Evolutionary conservation across 2,113 vertebrate genomes (phyloP).

Genomic region (Potamarius usumacintae): DNA sequence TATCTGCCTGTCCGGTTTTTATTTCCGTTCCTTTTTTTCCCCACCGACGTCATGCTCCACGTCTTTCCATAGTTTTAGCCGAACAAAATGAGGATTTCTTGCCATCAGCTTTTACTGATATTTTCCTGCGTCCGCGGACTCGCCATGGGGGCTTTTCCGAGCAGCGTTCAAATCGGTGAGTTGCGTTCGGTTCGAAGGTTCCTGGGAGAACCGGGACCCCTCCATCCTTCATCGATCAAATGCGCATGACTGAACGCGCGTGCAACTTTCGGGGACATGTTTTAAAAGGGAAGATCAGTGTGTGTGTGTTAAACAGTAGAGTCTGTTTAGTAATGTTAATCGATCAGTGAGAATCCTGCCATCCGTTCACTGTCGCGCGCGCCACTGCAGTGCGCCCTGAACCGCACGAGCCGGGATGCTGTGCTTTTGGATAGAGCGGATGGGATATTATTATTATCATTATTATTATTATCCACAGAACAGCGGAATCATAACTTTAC

Average conservation of each 20-base stretch:
- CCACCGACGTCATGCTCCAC: slow-evolving; percentile 78
- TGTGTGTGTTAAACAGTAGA: not conserved
- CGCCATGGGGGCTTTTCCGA: slow-evolving; percentile 98
- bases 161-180: slow-evolving; percentile 99
- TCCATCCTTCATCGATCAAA: slow-evolving; percentile 22
- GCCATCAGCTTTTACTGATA: slow-evolving; percentile 94
- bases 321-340: not conserved
- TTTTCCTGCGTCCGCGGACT: slow-evolving; percentile 95
- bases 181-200: slow-evolving; percentile 42
- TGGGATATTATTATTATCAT: too few relatives aligned
- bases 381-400: slow-evolving; percentile 71
- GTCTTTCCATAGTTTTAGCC: slow-evolving; percentile 85
- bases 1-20: slow-evolving; percentile 42
- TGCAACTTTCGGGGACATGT: not conserved
- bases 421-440: slow-evolving; percentile 16
- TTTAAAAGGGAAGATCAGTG: not conserved
- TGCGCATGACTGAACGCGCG: not conserved
- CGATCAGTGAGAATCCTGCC: not conserved
- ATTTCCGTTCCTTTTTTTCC: slow-evolving; percentile 40
- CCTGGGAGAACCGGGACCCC: slow-evolving; percentile 52
- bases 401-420: slow-evolving; percentile 29
- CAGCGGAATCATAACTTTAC: not conserved
- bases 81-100: slow-evolving; percentile 97
- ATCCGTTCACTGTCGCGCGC: slow-evolving; percentile 46
- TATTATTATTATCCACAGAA: too few relatives aligned